Evolutionary conservation across 2,797 vertebrate species (phyloP).

Genomic region (Podargus strigoides): DNA sequence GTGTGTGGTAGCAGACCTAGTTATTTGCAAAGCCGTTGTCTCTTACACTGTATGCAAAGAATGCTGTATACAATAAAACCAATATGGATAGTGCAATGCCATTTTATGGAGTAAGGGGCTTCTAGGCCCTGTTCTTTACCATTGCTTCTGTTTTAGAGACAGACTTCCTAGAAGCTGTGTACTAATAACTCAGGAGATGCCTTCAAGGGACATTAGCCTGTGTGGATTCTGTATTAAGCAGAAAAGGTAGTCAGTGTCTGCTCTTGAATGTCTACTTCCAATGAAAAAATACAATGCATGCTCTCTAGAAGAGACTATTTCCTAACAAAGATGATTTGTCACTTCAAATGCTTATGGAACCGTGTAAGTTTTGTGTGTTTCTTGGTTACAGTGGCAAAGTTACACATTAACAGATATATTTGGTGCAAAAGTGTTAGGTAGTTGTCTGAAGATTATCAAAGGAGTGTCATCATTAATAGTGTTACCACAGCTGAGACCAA

Average conservation of each 20-base stretch:
- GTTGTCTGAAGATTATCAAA: neutral
- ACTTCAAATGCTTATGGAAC: neutral
- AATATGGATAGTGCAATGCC: neutral
- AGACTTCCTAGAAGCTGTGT: neutral
- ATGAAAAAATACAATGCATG: neutral
- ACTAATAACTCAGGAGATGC: neutral
- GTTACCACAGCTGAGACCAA: neutral
- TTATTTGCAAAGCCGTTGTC: neutral
- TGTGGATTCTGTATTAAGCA: neutral
- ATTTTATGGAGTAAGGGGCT: neutral
- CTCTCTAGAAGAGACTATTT: neutral
- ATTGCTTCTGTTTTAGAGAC: neutral
- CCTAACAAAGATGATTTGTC: neutral
- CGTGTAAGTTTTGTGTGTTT: neutral
- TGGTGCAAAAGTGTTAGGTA: neutral
- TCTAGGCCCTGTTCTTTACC: neutral
- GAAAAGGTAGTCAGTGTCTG: neutral
- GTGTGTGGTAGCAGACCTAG: neutral
- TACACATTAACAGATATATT: neutral
- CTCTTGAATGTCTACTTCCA: neutral
- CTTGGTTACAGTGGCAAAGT: neutral
- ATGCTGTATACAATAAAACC: neutral
- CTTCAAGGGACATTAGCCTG: neutral
- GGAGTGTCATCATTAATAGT: neutral
- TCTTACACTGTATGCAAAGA: neutral